A percentile compares a stretch with the other conserved stretches of the same genome.
Evolutionary conservation across 2,797 vertebrate genomes (phyloP).

Genomic region (Triplophysa bombifrons): DNA sequence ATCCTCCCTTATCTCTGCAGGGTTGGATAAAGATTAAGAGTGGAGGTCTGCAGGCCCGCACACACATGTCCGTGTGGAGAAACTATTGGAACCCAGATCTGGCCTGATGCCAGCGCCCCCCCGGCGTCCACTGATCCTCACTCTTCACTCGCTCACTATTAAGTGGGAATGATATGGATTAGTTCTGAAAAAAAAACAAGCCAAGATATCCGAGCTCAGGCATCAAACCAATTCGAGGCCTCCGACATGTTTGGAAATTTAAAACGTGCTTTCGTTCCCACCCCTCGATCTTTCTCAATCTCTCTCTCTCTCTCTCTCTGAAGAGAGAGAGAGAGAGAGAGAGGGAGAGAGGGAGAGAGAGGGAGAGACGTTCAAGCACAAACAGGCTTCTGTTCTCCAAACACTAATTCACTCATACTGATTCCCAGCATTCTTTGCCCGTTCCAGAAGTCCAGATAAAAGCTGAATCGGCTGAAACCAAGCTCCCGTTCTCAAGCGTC

Average conservation of each 20-base stretch:
- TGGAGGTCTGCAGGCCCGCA: not conserved
- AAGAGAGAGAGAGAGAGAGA: not conserved
- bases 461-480: slow-evolving; percentile 25
- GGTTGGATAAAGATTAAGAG: not conserved
- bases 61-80: not conserved
- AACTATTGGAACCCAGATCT: not conserved
- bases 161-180: not conserved
- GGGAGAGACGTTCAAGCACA: slow-evolving; percentile 17
- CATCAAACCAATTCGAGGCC: not conserved
- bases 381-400: slow-evolving; percentile 36
- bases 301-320: too few relatives aligned
- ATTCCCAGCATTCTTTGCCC: slow-evolving; percentile 18
- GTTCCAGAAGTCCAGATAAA: slow-evolving; percentile 14
- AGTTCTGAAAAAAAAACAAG: not conserved
- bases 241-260: slow-evolving; percentile 13
- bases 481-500: not conserved
- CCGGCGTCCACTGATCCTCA: not conserved
- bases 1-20: not conserved
- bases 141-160: not conserved
- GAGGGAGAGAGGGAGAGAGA: not conserved
- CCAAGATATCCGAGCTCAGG: slow-evolving; percentile 2
- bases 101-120: not conserved
- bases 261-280: slow-evolving; percentile 5
- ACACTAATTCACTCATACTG: slow-evolving; percentile 18
- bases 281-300: not conserved